These are phyloP conservation scores for Muscicapa adusta DNA, from an alignment of 2,113 vertebrate species.

Conservation along the genomic window DNA sequence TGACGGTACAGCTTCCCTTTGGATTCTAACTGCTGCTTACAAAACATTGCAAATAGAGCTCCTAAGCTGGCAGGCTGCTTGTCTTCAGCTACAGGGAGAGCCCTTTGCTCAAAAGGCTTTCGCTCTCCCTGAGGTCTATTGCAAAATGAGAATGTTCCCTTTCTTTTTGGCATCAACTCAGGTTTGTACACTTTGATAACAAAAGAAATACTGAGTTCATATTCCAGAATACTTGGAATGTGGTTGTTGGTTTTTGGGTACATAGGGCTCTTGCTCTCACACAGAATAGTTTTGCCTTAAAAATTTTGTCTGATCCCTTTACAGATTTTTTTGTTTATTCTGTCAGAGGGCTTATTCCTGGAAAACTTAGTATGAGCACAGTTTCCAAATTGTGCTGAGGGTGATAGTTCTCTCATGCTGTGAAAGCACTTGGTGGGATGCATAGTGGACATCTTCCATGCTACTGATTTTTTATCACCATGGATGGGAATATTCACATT, in stretches of 20 bases:
- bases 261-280: conserved; percentile 19
- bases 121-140: not conserved
- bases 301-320: conserved; percentile 16
- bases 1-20: not conserved
- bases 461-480: not conserved
- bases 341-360: not conserved
- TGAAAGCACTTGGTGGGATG: not conserved
- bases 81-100: not conserved
- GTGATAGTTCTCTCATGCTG: not conserved
- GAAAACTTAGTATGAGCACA: not conserved
- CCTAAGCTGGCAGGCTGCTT: not conserved
- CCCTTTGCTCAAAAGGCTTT: not conserved
- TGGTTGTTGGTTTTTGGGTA: conserved; percentile 54
- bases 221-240: conserved; percentile 67
- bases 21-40: not conserved
- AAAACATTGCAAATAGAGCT: not conserved
- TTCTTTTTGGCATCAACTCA: not conserved
- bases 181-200: conserved; percentile 16
- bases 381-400: conserved; percentile 28
- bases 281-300: not conserved
- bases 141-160: conserved; percentile 36
- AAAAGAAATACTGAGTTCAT: conserved; percentile 31
- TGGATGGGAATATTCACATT: not conserved
- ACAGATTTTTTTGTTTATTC: conserved; percentile 46
- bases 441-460: accelerated